A percentile compares a stretch with the other conserved stretches of the same genome.
These are phyloP conservation scores for Trididemnum miniatum DNA, from an alignment of 23 tunicate genomes.

Conservation along the genomic window DNA sequence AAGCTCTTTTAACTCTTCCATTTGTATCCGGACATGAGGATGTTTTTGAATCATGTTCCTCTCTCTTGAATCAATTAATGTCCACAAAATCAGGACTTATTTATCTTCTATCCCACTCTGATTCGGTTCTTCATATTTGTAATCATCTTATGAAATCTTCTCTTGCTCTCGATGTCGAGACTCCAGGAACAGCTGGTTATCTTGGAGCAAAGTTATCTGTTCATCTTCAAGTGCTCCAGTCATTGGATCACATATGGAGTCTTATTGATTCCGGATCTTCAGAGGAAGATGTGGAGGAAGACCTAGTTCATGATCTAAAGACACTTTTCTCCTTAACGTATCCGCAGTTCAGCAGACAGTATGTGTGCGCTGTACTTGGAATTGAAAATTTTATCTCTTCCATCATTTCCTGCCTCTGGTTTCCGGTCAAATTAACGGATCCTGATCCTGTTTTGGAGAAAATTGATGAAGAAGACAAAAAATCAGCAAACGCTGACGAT, in stretches of 20 bases:
- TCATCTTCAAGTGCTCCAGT: constrained; percentile 68
- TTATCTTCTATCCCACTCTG: constrained; percentile 54
- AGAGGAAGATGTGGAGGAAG: constrained; percentile 45
- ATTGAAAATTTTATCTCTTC: constrained; percentile 48
- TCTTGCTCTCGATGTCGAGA: constrained; percentile 49
- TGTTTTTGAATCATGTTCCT: constrained; percentile 46
- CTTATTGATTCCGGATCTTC: constrained; percentile 39
- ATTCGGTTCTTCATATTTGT: constrained; percentile 35
- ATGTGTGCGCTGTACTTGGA: constrained; percentile 40
- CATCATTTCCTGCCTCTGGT: constrained; percentile 50
- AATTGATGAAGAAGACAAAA: constrained; percentile 2
- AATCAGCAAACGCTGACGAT: not conserved
- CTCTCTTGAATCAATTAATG: constrained; percentile 53
- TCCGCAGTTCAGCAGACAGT: constrained; percentile 54
- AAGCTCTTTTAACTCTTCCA: constrained; percentile 62
- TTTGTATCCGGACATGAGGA: constrained; percentile 56
- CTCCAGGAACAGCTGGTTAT: constrained; percentile 56
- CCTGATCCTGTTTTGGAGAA: constrained; percentile 31
- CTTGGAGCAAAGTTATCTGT: constrained; percentile 62
- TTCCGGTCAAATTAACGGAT: constrained; percentile 37
- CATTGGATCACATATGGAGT: constrained; percentile 64
- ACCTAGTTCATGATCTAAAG: constrained; percentile 44
- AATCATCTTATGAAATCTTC: constrained; percentile 70
- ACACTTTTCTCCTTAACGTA: constrained; percentile 62
- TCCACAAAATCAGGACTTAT: constrained; percentile 48